Conservation (phyloP, 2,113 vertebrate genomes). For the Pollachius pollachius region DNA sequence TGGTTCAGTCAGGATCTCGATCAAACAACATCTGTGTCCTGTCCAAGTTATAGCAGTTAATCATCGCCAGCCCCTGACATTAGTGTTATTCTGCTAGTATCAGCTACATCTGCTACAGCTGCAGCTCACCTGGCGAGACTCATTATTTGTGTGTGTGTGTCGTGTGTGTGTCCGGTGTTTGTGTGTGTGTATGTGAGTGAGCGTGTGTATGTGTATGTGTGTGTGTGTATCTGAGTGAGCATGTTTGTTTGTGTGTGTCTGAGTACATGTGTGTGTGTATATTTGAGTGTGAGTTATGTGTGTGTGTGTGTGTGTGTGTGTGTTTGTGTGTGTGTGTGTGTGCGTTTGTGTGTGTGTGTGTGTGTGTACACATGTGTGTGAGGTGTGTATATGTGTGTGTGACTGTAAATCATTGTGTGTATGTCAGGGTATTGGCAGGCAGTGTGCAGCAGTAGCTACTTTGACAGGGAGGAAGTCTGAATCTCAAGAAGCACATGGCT, state of each 20-base stretch:
- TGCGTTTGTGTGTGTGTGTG: background rate
- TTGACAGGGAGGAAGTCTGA: background rate
- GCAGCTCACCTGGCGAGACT: conserved; percentile 27
- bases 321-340: background rate
- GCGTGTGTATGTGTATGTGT: conserved; percentile 4
- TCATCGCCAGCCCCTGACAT: conserved; percentile 46
- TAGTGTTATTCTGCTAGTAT: conserved; percentile 22
- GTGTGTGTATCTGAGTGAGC: conserved; percentile 26
- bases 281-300: background rate
- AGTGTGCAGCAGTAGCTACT: too few species aligned
- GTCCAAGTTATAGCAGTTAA: conserved; percentile 44
- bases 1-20: too few species aligned
- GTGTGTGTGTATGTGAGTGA: background rate
- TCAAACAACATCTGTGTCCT: conserved; percentile 4
- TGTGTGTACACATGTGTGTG: conserved; percentile 14
- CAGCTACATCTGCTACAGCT: conserved; percentile 54
- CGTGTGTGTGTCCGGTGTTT: too few species aligned
- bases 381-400: conserved; percentile 27
- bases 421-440: conserved; percentile 42
- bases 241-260: conserved; percentile 32
- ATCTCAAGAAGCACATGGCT: conserved; percentile 51
- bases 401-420: conserved; percentile 41
- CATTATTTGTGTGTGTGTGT: background rate
- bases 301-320: conserved; percentile 16
- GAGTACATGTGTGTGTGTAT: background rate